phyloP scores from a whole-genome alignment of 2,113 vertebrate genomes.

The Neogobius melanostomus region DNA sequence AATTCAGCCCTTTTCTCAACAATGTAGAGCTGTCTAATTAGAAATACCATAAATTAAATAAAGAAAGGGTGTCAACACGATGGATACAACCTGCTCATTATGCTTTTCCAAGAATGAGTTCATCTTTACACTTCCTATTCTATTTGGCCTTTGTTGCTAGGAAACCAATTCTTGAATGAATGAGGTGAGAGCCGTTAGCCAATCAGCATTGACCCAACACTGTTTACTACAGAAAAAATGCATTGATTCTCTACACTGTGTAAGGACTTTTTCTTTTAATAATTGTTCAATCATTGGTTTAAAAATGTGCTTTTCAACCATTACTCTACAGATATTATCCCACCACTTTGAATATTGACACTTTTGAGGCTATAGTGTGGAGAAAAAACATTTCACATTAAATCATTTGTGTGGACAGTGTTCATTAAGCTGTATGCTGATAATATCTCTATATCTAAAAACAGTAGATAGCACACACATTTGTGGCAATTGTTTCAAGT shows the following conservation, averaged over 20 bases:
- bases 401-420: too few relatives aligned
- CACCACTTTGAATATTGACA: neutral
- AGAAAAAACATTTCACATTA: too few relatives aligned
- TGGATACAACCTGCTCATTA: constrained; percentile 19
- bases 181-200: constrained; percentile 64
- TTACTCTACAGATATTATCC: too few relatives aligned
- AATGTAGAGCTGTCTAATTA: too few relatives aligned
- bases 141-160: constrained; percentile 75
- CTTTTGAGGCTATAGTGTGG: too few relatives aligned
- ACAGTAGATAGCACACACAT: too few relatives aligned
- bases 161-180: constrained; percentile 69
- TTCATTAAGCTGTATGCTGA: too few relatives aligned
- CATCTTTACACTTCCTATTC: constrained; percentile 59
- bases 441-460: too few relatives aligned
- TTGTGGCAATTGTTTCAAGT: too few relatives aligned
- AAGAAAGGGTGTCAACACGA: neutral
- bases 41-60: neutral
- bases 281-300: neutral
- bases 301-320: neutral
- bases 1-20: too few relatives aligned
- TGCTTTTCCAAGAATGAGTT: constrained; percentile 61
- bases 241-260: neutral
- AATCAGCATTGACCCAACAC: constrained; percentile 58
- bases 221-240: constrained; percentile 39
- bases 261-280: neutral